phyloP scores from a whole-genome alignment of 2,888 invertebrate species.

The Aelia acuminata region DNA sequence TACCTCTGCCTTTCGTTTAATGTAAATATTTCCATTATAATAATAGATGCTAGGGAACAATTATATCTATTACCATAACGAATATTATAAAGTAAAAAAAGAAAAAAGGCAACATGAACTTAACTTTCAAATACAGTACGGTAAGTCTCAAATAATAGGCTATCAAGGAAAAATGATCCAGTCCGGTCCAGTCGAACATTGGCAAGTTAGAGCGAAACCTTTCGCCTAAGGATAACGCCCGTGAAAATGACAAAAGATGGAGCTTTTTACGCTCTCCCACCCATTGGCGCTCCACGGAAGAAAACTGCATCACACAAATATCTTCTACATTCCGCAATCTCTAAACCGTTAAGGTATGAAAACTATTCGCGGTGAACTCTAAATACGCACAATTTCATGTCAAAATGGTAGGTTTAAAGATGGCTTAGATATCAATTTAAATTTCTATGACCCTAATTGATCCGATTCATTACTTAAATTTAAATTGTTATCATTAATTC shows the following conservation, averaged over 20 bases:
- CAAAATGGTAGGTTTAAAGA: too few species aligned
- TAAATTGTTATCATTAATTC: too few species aligned
- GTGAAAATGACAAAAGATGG: neutral
- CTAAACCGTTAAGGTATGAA: too few species aligned
- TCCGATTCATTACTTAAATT: too few species aligned
- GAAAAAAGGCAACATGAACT: neutral
- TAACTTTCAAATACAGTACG: neutral
- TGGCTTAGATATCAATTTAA: too few species aligned
- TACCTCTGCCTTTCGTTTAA: too few species aligned
- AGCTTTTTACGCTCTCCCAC: conserved; percentile 1
- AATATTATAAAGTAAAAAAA: neutral
- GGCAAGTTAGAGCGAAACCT: neutral
- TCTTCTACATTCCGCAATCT: neutral
- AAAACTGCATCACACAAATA: neutral
- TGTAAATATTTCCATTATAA: too few species aligned
- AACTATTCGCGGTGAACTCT: too few species aligned
- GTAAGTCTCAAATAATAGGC: neutral
- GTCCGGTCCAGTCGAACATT: neutral
- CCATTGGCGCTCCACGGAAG: neutral
- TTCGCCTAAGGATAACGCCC: neutral
- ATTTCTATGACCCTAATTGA: too few species aligned
- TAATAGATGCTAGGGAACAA: neutral
- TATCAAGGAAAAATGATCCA: neutral
- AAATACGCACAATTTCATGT: too few species aligned
- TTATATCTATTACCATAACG: neutral